A percentile compares a stretch with the other conserved stretches of the same genome.
phyloP scores from a whole-genome alignment of 2,888 invertebrate species.

The Calliopum simillimum region DNA sequence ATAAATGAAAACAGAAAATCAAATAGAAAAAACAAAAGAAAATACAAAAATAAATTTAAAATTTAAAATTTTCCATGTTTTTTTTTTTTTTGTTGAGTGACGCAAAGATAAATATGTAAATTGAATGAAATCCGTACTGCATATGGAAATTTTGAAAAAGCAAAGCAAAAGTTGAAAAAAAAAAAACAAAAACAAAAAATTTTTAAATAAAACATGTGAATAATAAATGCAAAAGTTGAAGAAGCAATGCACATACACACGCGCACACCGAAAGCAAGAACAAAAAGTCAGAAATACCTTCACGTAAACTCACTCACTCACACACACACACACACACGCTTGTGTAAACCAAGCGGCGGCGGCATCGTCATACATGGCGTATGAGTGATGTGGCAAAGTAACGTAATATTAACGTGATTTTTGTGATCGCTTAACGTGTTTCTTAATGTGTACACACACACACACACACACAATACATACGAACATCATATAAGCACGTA shows the following conservation, averaged over 20 bases:
- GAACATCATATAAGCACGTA: neutral
- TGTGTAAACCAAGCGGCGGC: no score
- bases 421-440: no score
- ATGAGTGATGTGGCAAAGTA: no score
- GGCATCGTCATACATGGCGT: no score
- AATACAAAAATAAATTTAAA: neutral
- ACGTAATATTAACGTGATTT: no score
- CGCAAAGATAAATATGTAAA: constrained; percentile 7
- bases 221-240: constrained; percentile 9
- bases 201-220: neutral
- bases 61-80: neutral
- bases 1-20: neutral
- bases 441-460: neutral
- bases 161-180: neutral
- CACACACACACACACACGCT: no score
- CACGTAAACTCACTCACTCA: neutral
- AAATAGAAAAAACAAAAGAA: neutral
- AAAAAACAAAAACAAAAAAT: neutral
- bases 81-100: constrained; percentile 16
- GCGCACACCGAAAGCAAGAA: no score
- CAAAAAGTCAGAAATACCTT: neutral
- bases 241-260: neutral
- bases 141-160: no score
- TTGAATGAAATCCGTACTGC: neutral
- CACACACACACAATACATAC: neutral